Percentiles rank a stretch among this genome's conserved stretches.
Conservation (phyloP, 2,888 invertebrate species). For the Tipula lateralis region DNA sequence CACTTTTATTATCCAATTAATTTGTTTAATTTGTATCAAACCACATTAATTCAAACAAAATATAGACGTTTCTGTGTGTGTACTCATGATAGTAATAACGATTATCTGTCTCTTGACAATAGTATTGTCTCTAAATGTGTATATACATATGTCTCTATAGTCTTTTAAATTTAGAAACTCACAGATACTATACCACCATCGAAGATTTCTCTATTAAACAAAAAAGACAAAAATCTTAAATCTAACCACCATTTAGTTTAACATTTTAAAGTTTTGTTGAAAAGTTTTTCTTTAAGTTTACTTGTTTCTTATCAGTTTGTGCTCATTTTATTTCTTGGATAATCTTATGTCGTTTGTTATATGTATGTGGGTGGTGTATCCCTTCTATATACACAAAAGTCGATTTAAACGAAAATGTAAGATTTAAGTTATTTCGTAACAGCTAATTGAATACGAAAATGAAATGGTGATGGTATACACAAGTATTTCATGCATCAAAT, state of each 20-base stretch:
- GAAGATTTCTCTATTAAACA: not conserved
- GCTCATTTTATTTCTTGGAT: too few relatives aligned
- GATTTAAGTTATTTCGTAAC: too few relatives aligned
- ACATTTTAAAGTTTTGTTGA: not conserved
- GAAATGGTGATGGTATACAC: too few relatives aligned
- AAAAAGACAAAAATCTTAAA: not conserved
- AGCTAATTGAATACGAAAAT: too few relatives aligned
- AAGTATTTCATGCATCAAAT: too few relatives aligned
- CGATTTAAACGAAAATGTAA: too few relatives aligned
- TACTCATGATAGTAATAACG: not conserved
- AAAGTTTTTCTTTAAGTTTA: not conserved
- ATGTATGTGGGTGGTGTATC: too few relatives aligned
- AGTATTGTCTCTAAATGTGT: not conserved
- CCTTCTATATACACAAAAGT: too few relatives aligned
- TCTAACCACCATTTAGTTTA: not conserved
- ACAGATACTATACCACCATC: not conserved
- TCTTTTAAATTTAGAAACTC: not conserved
- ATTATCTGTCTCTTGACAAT: not conserved
- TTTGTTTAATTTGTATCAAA: not conserved
- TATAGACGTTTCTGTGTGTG: not conserved
- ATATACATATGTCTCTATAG: too few relatives aligned
- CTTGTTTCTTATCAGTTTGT: too few relatives aligned
- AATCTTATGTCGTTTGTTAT: too few relatives aligned
- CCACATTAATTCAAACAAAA: not conserved
- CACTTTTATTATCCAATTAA: constrained; percentile 9